These are phyloP conservation scores for Selene dorsalis DNA, from an alignment of 2,797 vertebrate genomes.

Conservation along the genomic window DNA sequence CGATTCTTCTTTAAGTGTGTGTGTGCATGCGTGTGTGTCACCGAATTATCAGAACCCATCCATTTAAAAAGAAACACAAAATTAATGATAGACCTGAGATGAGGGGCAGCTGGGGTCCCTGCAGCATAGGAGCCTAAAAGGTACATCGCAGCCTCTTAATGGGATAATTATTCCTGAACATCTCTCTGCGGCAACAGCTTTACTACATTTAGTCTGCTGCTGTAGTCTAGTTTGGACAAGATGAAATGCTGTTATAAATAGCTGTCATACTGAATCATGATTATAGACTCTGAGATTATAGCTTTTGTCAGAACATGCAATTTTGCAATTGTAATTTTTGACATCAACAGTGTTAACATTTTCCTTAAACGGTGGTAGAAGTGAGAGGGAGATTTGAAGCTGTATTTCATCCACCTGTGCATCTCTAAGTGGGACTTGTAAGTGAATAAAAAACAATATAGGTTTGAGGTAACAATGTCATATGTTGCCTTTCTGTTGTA, in stretches of 20 bases:
- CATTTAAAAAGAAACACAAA: slow-evolving; percentile 44
- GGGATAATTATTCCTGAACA: slow-evolving; percentile 36
- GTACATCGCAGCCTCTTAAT: slow-evolving; percentile 10
- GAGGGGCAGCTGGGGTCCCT: slow-evolving; percentile 13
- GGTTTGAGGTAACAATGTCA: background rate
- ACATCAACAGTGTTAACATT: background rate
- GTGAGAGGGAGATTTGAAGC: background rate
- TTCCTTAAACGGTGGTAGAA: background rate
- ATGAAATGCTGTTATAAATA: slow-evolving; percentile 28
- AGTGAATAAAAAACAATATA: background rate
- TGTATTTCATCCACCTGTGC: background rate
- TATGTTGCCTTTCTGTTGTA: too few relatives aligned
- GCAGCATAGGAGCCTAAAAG: slow-evolving; percentile 21
- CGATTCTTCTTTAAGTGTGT: background rate
- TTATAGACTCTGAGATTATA: slow-evolving; percentile 37
- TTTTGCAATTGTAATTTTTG: slow-evolving; percentile 35
- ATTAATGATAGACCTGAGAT: slow-evolving; percentile 36
- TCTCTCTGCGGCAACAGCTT: slow-evolving; percentile 7
- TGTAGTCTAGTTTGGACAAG: slow-evolving; percentile 32
- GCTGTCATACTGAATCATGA: slow-evolving; percentile 15
- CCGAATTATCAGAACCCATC: slow-evolving; percentile 21
- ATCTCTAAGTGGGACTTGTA: background rate
- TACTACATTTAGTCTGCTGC: slow-evolving; percentile 6
- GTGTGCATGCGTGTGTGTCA: slow-evolving; percentile 16
- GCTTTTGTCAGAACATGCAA: slow-evolving; percentile 27